Base-by-base conservation (phyloP, 2,113 vertebrate genomes). In the Hirundichthys speculiger region DNA sequence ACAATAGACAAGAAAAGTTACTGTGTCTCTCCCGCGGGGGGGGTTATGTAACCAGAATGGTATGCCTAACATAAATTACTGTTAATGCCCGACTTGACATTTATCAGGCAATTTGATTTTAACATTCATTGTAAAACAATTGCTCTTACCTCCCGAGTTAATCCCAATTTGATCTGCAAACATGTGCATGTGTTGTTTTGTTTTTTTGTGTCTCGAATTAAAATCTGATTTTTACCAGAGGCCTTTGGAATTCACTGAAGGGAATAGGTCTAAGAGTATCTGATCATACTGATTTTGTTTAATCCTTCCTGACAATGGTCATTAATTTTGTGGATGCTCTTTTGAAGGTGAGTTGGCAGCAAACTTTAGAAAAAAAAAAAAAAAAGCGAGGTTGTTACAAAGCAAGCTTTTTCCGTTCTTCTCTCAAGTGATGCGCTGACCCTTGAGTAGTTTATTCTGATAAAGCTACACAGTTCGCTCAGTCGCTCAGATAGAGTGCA, bases 401-500 rank as follows among this genome's bases (percentile, higher is more conserved):
- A 81, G 69, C 69, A 50, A 76, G 45, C 24, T 61, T 88, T 86
- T 86, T 85, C 77, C 80, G 30, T 69, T 65, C 57, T 60, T 66
- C 60, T 85, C 64, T 85, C 68, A 86, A 87, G 86, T 82, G 80
- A 86, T 87, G 80, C 64, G 55, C 46, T 89, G 88, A 92, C 87
- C 88, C 87, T 86, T 71, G 62, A 86, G 82, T 78, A 79, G 89
- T 87, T 86, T 84, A 84, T 73, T 80, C 84, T 78, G 87, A 89
- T 89, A 86, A 85, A 87, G 66, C 84, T 75, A 77, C 73, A 84
- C 63, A 84, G 84, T 79, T 86, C 84, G 70, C 79, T 84, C 75
- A 73, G 86, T 85, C 79, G 74, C 81, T 88, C 60, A 89, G 89
- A 91, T 87, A 89, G 82, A 90, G 88, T 87, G 87, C 87, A 91